These are phyloP conservation scores for Chymomyza fuscimana DNA, from an alignment of 2,888 invertebrate genomes.

Conservation along the genomic window DNA sequence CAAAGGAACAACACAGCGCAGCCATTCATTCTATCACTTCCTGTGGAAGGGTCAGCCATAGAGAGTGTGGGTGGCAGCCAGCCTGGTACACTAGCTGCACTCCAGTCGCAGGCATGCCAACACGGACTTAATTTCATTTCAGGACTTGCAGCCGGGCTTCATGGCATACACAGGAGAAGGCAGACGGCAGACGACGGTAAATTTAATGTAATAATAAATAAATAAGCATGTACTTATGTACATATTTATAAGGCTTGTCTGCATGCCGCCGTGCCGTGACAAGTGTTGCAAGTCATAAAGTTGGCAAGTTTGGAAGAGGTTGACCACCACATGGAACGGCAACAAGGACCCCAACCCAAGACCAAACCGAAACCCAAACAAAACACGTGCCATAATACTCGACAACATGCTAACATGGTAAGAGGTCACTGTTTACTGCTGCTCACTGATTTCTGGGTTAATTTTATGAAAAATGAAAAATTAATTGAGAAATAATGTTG, in stretches of 20 bases:
- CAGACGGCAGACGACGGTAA: conserved; percentile 8
- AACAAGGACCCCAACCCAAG: too few species aligned
- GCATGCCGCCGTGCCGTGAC: too few species aligned
- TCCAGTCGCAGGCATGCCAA: conserved; percentile 53
- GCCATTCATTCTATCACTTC: conserved; percentile 73
- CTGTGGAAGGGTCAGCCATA: conserved; percentile 36
- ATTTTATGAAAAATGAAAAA: conserved; percentile 77
- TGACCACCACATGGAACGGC: not conserved
- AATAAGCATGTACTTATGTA: conserved; percentile 23
- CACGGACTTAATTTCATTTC: conserved; percentile 74
- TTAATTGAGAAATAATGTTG: conserved; percentile 79
- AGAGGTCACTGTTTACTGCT: conserved; percentile 72
- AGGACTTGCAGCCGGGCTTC: conserved; percentile 55
- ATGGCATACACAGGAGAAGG: conserved; percentile 32
- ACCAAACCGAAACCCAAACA: not conserved
- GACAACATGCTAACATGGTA: conserved; percentile 23
- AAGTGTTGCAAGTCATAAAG: not conserved
- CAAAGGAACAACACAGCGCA: conserved; percentile 46
- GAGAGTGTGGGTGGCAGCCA: not conserved
- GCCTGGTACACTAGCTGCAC: conserved; percentile 20
- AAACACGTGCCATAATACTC: conserved; percentile 37
- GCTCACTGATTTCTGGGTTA: conserved; percentile 70
- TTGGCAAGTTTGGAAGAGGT: not conserved
- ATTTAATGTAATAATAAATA: conserved; percentile 42
- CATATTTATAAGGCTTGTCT: too few species aligned